Conservation (phyloP, 2,888 invertebrate genomes). For the Cylindroiulus punctatus region DNA sequence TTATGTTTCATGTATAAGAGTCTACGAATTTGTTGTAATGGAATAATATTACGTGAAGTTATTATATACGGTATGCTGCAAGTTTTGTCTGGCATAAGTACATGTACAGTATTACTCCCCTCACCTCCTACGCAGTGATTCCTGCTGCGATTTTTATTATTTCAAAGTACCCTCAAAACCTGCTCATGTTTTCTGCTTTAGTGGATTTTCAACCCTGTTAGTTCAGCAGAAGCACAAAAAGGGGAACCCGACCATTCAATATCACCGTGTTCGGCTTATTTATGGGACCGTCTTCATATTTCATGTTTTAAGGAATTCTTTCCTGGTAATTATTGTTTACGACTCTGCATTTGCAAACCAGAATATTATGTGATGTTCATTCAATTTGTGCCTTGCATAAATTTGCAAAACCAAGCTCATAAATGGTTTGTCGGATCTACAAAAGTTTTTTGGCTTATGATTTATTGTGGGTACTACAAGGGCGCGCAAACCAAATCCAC, state of each 20-base stretch:
- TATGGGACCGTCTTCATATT: not conserved
- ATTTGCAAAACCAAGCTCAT: not conserved
- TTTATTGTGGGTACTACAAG: not conserved
- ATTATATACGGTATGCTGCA: not conserved
- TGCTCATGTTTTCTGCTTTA: constrained; percentile 19
- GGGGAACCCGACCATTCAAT: constrained; percentile 1
- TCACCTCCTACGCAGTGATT: not conserved
- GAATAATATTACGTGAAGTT: not conserved
- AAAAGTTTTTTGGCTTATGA: not conserved
- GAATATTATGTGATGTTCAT: not conserved
- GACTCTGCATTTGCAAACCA: not conserved
- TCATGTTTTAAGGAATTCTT: not conserved
- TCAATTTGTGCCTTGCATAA: not conserved
- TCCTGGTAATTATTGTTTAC: constrained; percentile 17
- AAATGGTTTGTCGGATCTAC: not conserved
- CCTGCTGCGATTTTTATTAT: constrained; percentile 31
- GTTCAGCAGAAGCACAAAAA: not conserved
- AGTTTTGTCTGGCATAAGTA: not conserved
- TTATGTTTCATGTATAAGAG: not conserved
- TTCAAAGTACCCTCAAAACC: not conserved
- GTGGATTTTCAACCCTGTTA: constrained; percentile 16
- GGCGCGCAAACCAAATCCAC: not conserved
- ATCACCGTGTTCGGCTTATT: constrained; percentile 13
- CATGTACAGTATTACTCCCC: not conserved
- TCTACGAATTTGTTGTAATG: not conserved